Evolutionary conservation across 1,140 invertebrate genomes (phyloP).

Genomic region (Lordiphosa stackelbergi): DNA sequence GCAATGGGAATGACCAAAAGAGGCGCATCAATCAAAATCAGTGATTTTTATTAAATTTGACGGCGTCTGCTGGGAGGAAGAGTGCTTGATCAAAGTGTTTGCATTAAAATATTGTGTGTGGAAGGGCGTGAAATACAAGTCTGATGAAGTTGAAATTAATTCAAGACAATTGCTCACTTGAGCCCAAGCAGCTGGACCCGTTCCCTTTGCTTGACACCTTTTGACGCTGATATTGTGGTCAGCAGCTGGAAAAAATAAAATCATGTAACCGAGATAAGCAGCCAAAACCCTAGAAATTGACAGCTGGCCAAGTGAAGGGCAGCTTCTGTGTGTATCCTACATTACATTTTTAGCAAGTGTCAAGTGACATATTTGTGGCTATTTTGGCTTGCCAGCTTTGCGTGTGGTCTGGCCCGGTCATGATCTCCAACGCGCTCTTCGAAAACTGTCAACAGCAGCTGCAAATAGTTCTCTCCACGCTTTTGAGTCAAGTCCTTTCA

Average conservation of each 20-base stretch:
- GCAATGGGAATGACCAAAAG: slow-evolving; percentile 35
- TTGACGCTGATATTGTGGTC: slow-evolving; percentile 46
- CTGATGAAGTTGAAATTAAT: slow-evolving; percentile 62
- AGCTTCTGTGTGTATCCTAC: slow-evolving; percentile 35
- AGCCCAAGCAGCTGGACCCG: slow-evolving; percentile 17
- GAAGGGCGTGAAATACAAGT: slow-evolving; percentile 47
- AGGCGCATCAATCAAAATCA: slow-evolving; percentile 77
- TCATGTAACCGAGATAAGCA: slow-evolving; percentile 18
- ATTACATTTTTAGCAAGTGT: slow-evolving; percentile 52
- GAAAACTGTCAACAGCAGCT: slow-evolving; percentile 62
- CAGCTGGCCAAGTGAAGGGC: slow-evolving; percentile 68
- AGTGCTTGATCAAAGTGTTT: slow-evolving; percentile 62
- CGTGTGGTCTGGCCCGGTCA: slow-evolving; percentile 2
- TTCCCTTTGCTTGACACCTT: slow-evolving; percentile 10
- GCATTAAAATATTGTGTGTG: slow-evolving; percentile 25
- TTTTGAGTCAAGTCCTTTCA: slow-evolving; percentile 42
- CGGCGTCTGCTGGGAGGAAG: slow-evolving; percentile 62
- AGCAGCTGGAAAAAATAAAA: slow-evolving; percentile 8
- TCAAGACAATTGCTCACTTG: slow-evolving; percentile 75
- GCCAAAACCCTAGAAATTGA: slow-evolving; percentile 49
- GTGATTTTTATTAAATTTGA: slow-evolving; percentile 77
- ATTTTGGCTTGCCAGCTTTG: slow-evolving; percentile 25
- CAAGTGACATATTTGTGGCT: slow-evolving; percentile 73
- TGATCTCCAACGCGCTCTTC: slow-evolving; percentile 12
- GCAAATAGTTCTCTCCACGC: slow-evolving; percentile 25